These are phyloP conservation scores for Diceros bicornis DNA, from an alignment of 2,797 vertebrate species.

Conservation along the genomic window DNA sequence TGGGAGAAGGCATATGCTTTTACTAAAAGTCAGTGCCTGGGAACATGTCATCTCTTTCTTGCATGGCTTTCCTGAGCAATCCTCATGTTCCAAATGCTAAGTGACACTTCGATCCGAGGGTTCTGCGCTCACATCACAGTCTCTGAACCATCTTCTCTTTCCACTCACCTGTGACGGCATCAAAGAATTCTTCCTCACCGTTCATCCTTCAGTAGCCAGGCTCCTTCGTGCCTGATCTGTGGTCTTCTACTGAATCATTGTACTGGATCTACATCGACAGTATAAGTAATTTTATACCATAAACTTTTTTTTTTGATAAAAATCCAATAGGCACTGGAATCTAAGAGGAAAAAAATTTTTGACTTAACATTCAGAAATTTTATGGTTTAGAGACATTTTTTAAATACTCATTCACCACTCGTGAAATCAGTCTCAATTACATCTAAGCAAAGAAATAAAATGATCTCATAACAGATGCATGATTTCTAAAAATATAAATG, in stretches of 20 bases:
- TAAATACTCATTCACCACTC: slow-evolving; percentile 56
- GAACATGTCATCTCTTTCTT: accelerated
- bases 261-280: neutral
- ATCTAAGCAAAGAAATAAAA: neutral
- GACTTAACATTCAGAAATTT: slow-evolving; percentile 67
- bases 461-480: neutral
- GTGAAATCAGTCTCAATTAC: neutral
- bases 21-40: accelerated
- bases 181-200: slow-evolving; percentile 98
- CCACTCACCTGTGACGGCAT: slow-evolving; percentile 97
- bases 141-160: neutral
- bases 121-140: accelerated
- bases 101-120: accelerated
- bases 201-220: slow-evolving; percentile 92
- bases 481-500: neutral
- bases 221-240: slow-evolving; percentile 16
- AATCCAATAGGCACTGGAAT: slow-evolving; percentile 65
- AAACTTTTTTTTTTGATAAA: slow-evolving; percentile 62
- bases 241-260: slow-evolving; percentile 84
- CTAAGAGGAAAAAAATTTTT: slow-evolving; percentile 56
- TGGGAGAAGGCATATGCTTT: neutral
- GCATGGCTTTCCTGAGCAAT: accelerated
- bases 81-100: neutral
- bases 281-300: neutral
- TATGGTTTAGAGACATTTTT: neutral